Base-by-base conservation (phyloP, 2,797 vertebrate species). In the Crax fasciolata region DNA sequence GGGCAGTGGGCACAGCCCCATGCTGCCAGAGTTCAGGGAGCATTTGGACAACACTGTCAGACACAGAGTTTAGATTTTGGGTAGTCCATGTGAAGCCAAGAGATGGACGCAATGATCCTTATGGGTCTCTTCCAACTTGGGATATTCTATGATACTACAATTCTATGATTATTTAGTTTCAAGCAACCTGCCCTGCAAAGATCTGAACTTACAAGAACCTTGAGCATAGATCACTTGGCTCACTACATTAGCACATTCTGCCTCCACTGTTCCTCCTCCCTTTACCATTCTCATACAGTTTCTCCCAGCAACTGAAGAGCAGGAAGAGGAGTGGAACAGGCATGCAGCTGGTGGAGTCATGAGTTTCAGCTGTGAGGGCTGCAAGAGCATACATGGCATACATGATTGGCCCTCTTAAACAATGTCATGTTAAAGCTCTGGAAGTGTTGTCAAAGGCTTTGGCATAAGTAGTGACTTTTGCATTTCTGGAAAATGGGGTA, bases 291-390 rank as follows among this genome's bases (percentile, higher is more conserved):
- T 70, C 67, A 58, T 10, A 27, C 10, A 30, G 13, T 6, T 75
- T 76, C 43, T 76, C 21, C 43, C 10, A 44, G 55, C 8, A 84
- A 13, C 9, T 51, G 51, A 80, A 13, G 21, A 10, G 62, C 5
- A n/a, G 4, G 10, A 18, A 83, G 24, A 57, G 27, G 27, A 76
- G 4, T 5, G 7, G 18, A 68, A 39, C 39, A 51, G 21, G 7
- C 13, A 30, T 0, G 0, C 6, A 41, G 23, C 19, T 13, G 30
- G 7, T 14, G 52, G 41, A 61, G 23, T n/a, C 8, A 3, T 23
- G 30, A 43, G 20, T 10, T 62, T n/a, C 3, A 2, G 15, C 41
- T 68, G 28, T 11, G 4, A 83, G n/a, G 24, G 8, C 12, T 66
- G 1, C 21, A 72, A 72, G 15, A 30, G 4, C 24, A n/a, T 70